phyloP scores from a whole-genome alignment of 2,888 invertebrate species.

The Leucophenga maculata region DNA sequence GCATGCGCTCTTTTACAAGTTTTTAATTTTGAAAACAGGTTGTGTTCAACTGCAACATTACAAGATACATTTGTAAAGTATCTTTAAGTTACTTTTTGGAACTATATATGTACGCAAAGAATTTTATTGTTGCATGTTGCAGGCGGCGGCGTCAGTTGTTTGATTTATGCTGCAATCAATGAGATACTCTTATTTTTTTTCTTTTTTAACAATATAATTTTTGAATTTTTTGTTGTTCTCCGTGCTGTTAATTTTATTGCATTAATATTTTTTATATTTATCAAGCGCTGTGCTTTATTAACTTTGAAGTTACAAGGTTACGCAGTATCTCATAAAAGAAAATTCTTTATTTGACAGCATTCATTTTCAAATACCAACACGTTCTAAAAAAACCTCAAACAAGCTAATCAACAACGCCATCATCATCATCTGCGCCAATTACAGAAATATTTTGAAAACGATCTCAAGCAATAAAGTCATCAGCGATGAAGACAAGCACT shows the following conservation, averaged over 20 bases:
- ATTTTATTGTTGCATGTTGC: neutral
- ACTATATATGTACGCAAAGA: neutral
- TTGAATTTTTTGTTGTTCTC: no score
- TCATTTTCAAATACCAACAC: neutral
- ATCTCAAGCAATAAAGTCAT: slow-evolving; percentile 21
- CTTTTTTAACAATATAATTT: no score
- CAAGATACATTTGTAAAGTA: neutral
- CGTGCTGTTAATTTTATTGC: no score
- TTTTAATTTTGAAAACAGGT: slow-evolving; percentile 22
- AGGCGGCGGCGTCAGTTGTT: slow-evolving; percentile 4
- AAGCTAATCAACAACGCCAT: neutral
- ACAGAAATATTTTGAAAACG: slow-evolving; percentile 1
- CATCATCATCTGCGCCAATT: neutral
- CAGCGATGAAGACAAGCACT: neutral
- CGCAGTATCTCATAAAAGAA: no score
- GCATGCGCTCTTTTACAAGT: neutral
- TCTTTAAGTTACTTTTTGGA: neutral
- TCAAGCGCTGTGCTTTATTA: no score
- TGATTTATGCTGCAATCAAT: slow-evolving; percentile 7
- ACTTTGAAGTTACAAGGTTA: no score
- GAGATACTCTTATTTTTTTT: no score
- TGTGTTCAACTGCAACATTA: slow-evolving; percentile 11
- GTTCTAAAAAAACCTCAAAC: neutral
- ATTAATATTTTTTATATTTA: no score
- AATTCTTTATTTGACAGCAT: neutral